Percentiles rank a stretch among this genome's conserved stretches.
These are phyloP conservation scores for Aphelocoma californica DNA, from an alignment of 2,797 vertebrate species.

Conservation along the genomic window DNA sequence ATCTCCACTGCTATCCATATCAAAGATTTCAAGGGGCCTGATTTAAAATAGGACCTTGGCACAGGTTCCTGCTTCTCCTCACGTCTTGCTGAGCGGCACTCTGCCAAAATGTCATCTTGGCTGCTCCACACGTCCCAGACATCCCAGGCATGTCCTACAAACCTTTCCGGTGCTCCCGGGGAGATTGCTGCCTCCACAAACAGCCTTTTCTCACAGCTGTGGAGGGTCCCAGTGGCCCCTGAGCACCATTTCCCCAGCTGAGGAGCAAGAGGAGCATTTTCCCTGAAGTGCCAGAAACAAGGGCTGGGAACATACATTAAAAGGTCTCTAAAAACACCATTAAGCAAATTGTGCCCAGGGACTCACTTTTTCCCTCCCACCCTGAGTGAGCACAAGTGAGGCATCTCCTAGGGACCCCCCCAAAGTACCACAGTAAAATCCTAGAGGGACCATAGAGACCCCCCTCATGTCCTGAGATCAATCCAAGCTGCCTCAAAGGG, in stretches of 20 bases:
- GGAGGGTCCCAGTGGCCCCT: background rate
- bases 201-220: background rate
- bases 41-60: constrained; percentile 50
- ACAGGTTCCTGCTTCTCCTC: constrained; percentile 1
- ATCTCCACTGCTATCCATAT: constrained; percentile 21
- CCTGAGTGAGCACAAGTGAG: background rate
- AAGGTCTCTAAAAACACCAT: background rate
- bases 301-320: background rate
- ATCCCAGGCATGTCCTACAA: constrained; percentile 13
- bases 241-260: background rate
- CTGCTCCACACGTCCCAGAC: constrained; percentile 13
- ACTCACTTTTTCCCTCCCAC: background rate
- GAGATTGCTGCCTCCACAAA: background rate
- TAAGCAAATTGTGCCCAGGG: background rate
- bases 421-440: background rate
- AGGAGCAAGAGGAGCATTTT: background rate
- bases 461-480: background rate
- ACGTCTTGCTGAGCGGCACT: background rate
- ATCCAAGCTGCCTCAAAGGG: background rate
- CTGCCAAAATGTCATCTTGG: constrained; percentile 23
- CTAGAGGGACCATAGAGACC: background rate
- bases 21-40: constrained; percentile 11
- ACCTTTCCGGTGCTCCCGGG: constrained; percentile 26
- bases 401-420: background rate
- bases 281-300: background rate